These are phyloP conservation scores for Eucriotettix oculatus DNA, from an alignment of 2,888 invertebrate genomes.

Conservation along the genomic window DNA sequence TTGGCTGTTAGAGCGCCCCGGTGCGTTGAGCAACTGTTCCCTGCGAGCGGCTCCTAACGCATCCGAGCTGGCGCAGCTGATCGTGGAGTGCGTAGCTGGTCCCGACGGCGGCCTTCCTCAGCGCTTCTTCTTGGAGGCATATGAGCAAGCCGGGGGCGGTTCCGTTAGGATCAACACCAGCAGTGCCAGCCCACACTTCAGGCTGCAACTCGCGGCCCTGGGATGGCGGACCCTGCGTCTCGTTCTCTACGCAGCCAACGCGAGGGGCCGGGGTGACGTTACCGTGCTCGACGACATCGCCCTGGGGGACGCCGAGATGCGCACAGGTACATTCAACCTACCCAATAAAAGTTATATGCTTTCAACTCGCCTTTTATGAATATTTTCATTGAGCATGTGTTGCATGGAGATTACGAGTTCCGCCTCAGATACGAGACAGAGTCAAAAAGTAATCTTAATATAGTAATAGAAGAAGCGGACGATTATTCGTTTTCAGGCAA, in stretches of 20 bases:
- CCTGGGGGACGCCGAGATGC: slow-evolving; percentile 60
- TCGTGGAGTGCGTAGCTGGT: slow-evolving; percentile 71
- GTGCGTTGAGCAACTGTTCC: slow-evolving; percentile 72
- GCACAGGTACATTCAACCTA: slow-evolving; percentile 38
- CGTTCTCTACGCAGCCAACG: slow-evolving; percentile 66
- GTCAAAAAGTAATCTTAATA: too few species aligned
- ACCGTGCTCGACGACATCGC: slow-evolving; percentile 71
- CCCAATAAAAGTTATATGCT: too few species aligned
- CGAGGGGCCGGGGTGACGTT: slow-evolving; percentile 70
- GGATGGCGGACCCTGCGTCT: slow-evolving; percentile 50
- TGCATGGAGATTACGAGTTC: too few species aligned
- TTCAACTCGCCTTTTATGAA: too few species aligned
- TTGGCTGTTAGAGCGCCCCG: slow-evolving; percentile 46
- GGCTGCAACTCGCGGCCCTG: slow-evolving; percentile 41
- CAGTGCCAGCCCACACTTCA: slow-evolving; percentile 26
- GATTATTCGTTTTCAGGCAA: too few species aligned
- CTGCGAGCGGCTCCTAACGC: slow-evolving; percentile 42
- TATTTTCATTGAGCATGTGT: too few species aligned
- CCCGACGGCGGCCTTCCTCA: slow-evolving; percentile 83
- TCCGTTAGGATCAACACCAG: slow-evolving; percentile 52
- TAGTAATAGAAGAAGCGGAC: too few species aligned
- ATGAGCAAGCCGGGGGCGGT: slow-evolving; percentile 53
- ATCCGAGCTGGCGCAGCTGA: slow-evolving; percentile 30
- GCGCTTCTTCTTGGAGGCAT: slow-evolving; percentile 66
- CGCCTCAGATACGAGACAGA: too few species aligned